Base-by-base conservation (phyloP, 1,140 invertebrate species). In the Muscidifurax raptorellus region DNA sequence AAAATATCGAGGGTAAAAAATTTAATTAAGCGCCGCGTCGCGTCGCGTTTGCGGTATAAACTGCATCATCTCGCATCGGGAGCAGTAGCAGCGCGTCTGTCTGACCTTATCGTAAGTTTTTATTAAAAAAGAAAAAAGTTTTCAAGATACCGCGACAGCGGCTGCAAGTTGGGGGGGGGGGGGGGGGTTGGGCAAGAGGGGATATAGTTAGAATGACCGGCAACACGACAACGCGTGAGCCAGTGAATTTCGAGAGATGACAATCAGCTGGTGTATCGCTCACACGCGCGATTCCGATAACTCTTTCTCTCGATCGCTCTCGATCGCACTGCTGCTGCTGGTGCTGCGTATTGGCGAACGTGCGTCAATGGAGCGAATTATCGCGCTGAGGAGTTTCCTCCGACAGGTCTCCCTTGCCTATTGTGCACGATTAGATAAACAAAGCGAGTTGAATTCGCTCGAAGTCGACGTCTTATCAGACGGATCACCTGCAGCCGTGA, bases 191-290 rank as follows among this genome's bases (percentile, higher is more conserved):
- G 2, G 4, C 27, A 13, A 10, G 66, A n/a, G 9, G 25, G 7
- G 66, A 28, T 9, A 13, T 69, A 69, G 28, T 75, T n/a, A 22
- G 44, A 85, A 59, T 59, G 52, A 59, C 52, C 52, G 47, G 52
- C 52, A 22, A 18, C 22, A 18, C 18, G 22, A 87, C 83, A 67
- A 25, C 79, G 87, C 86, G 27, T 44, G 18, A 18, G 30, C 64
- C 66, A 69, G 28, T 69, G 25, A 69, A 69, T 69, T 13, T 27
- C 66, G 9, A 30, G 66, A 27, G 22, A 69, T 69, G 66, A 69
- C 66, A 69, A 69, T 69, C 66, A 69, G 66, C 66, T 69, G 66
- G 22, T 59, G 52, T 59, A 59, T 22, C 52, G 22, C 22, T 6
- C 18, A 6, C 18, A 22, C 52, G 52, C 15, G 18, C 18, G 15